These are phyloP conservation scores for Aplocera efformata DNA, from an alignment of 2,888 invertebrate species.

Conservation along the genomic window DNA sequence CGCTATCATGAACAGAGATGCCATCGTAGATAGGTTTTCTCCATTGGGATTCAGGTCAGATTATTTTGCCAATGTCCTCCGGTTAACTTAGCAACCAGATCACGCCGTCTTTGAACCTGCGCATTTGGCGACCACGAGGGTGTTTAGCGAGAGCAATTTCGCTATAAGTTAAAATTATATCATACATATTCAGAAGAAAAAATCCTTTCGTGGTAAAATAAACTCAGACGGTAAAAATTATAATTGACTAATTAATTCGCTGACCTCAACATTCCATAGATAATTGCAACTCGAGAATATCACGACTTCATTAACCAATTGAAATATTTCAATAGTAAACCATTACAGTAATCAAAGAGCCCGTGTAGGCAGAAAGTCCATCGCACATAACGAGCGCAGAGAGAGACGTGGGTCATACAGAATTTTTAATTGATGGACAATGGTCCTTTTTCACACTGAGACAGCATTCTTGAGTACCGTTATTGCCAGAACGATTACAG, in stretches of 20 bases:
- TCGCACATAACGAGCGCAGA: constrained; percentile 29
- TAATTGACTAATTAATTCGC: constrained; percentile 7
- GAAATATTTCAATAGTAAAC: constrained; percentile 2
- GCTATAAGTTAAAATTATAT: no score
- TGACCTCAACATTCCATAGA: constrained; percentile 1
- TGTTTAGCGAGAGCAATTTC: no score
- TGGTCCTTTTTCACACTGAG: constrained; percentile 38
- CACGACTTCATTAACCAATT: constrained; percentile 13
- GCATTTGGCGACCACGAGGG: no score
- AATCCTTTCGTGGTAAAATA: background rate
- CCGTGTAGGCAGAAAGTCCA: background rate
- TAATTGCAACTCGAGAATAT: constrained; percentile 6
- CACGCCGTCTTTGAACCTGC: no score
- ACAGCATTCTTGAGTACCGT: constrained; percentile 45
- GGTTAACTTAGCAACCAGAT: no score
- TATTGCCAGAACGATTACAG: constrained; percentile 49
- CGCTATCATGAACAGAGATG: no score
- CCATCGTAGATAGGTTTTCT: no score
- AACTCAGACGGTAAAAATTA: constrained; percentile 4
- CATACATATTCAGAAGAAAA: no score
- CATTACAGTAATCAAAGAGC: constrained; percentile 4
- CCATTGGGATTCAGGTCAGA: no score
- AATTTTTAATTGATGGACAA: constrained; percentile 42
- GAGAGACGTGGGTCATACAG: constrained; percentile 29
- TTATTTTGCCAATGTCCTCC: no score